Evolutionary conservation across 2,113 vertebrate species (phyloP).

Genomic region (Tetraodon nigroviridis): DNA sequence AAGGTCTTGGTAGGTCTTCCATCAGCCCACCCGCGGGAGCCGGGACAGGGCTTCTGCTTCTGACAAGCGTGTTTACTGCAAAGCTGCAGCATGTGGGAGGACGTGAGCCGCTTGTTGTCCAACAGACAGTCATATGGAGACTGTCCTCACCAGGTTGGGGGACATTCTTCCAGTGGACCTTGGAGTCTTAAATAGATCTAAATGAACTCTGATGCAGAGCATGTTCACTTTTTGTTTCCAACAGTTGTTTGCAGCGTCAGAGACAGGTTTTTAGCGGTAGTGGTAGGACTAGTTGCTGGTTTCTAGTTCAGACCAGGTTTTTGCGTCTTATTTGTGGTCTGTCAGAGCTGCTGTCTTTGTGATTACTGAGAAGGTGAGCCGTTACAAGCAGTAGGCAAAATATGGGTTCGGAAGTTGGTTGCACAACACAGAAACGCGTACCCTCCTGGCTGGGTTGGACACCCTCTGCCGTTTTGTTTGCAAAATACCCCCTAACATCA

Average conservation of each 20-base stretch:
- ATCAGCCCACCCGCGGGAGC: too few species aligned
- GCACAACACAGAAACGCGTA: constrained; percentile 30
- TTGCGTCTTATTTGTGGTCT: not conserved
- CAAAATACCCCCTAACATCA: not conserved
- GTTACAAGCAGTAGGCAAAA: constrained; percentile 16
- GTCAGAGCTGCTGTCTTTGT: not conserved
- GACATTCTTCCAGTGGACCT: not conserved
- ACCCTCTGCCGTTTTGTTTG: not conserved
- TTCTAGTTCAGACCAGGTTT: not conserved
- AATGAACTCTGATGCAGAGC: not conserved
- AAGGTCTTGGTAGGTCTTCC: too few species aligned
- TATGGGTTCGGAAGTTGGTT: constrained; percentile 9
- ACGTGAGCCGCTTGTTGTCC: too few species aligned
- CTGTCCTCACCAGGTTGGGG: not conserved
- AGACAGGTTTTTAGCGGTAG: too few species aligned
- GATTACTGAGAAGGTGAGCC: not conserved
- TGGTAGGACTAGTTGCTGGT: too few species aligned
- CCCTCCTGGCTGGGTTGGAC: not conserved
- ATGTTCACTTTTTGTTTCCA: too few species aligned
- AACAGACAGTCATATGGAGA: too few species aligned
- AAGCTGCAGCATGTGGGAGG: too few species aligned
- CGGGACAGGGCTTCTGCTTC: too few species aligned
- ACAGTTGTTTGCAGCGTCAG: too few species aligned
- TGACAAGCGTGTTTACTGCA: too few species aligned
- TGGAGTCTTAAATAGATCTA: not conserved